Evolutionary conservation across 2,797 vertebrate genomes (phyloP).

Genomic region (Falco peregrinus): DNA sequence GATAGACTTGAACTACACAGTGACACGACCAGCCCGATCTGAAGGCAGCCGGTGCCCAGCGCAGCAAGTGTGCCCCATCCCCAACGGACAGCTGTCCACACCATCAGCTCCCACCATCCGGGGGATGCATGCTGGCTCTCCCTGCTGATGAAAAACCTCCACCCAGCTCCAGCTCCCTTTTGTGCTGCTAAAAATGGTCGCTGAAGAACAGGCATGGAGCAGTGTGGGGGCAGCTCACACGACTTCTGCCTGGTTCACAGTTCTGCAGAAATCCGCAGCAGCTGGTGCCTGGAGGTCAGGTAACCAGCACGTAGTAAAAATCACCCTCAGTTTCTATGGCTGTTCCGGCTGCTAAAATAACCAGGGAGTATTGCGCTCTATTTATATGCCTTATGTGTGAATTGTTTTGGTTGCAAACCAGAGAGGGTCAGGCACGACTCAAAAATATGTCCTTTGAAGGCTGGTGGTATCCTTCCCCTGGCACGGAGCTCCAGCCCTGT

Average conservation of each 20-base stretch:
- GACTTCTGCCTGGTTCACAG: neutral
- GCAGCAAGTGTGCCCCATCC: neutral
- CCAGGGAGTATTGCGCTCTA: conserved; percentile 17
- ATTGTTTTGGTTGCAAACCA: conserved; percentile 58
- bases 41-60: neutral
- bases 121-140: neutral
- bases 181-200: conserved; percentile 46
- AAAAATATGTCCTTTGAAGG: neutral
- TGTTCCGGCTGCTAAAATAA: conserved; percentile 58
- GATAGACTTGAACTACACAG: neutral
- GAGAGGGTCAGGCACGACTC: neutral
- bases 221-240: conserved; percentile 53
- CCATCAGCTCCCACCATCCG: conserved; percentile 34
- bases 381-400: conserved; percentile 59
- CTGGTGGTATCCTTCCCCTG: neutral
- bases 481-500: neutral
- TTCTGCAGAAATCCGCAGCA: conserved; percentile 49
- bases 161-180: neutral
- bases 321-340: conserved; percentile 5
- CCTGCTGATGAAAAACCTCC: neutral
- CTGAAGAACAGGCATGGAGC: neutral
- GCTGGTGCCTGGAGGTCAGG: conserved; percentile 64
- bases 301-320: conserved; percentile 21
- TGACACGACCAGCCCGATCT: accelerated
- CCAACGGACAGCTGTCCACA: neutral